phyloP scores from a whole-genome alignment of 2,888 invertebrate genomes.

The Acronicta aceris region DNA sequence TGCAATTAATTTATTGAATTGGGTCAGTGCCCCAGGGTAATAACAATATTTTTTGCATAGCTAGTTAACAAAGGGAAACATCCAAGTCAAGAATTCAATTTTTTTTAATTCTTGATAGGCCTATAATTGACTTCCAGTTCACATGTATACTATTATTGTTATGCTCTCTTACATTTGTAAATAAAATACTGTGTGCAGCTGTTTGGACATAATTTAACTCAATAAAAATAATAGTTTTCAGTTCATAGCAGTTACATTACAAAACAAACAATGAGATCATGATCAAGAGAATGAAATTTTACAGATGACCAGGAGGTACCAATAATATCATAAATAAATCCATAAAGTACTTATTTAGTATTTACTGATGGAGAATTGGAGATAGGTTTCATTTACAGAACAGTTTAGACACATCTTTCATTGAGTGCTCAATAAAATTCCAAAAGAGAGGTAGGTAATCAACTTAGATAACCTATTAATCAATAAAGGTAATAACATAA shows the following conservation, averaged over 20 bases:
- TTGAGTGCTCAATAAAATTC: not conserved
- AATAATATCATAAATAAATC: slow-evolving; percentile 8
- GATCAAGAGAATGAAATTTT: slow-evolving; percentile 21
- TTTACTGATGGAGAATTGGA: too few relatives aligned
- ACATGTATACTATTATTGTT: too few relatives aligned
- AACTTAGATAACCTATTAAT: slow-evolving; percentile 27
- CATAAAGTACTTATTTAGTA: too few relatives aligned
- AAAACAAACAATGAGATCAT: slow-evolving; percentile 46
- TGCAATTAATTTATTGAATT: too few relatives aligned
- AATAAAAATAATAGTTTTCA: slow-evolving; percentile 4
- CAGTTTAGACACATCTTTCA: not conserved
- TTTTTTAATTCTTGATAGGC: too few relatives aligned
- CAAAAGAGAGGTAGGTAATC: slow-evolving; percentile 1
- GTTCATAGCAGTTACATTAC: slow-evolving; percentile 4
- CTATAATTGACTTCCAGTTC: too few relatives aligned
- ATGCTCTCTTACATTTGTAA: too few relatives aligned
- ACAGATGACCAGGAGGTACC: not conserved
- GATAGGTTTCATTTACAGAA: too few relatives aligned
- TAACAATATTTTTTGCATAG: too few relatives aligned
- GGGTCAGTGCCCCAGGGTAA: too few relatives aligned
- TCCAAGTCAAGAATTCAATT: too few relatives aligned
- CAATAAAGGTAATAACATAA: slow-evolving; percentile 69
- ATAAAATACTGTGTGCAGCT: not conserved
- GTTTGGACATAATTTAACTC: not conserved
- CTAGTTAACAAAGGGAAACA: too few relatives aligned